Conservation (phyloP, 64 coral and sea anemone species). For the Cladopsammia gracilis region DNA sequence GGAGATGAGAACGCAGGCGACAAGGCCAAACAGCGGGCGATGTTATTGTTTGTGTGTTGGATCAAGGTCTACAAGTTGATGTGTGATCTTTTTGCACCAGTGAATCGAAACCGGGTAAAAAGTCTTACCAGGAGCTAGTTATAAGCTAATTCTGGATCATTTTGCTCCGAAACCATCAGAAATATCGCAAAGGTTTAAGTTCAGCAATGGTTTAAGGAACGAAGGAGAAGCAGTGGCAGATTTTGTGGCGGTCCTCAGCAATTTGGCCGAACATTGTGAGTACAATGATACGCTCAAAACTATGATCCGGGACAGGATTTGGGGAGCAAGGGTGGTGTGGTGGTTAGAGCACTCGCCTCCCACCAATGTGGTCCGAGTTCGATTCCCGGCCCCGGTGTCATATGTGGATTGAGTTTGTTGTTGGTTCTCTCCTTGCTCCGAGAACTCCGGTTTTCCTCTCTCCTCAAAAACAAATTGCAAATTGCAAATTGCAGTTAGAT, state of each 20-base stretch:
- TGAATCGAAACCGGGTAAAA: not conserved
- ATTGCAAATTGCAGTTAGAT: too few species aligned
- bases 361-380: too few species aligned
- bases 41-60: not conserved
- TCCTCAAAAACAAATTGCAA: too few species aligned
- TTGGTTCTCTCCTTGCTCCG: too few species aligned
- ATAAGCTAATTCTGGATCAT: not conserved
- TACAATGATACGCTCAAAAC: constrained; percentile 16
- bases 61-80: not conserved
- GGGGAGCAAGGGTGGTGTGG: too few species aligned
- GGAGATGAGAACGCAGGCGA: not conserved
- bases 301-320: constrained; percentile 50
- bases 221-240: not conserved
- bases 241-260: not conserved
- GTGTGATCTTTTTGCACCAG: not conserved
- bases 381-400: too few species aligned
- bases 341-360: too few species aligned
- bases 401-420: too few species aligned
- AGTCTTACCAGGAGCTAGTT: not conserved
- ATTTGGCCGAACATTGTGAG: constrained; percentile 33
- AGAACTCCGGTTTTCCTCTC: too few species aligned
- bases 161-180: not conserved
- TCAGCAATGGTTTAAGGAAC: too few species aligned
- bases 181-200: constrained; percentile 8
- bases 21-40: not conserved